Conservation (phyloP, 2,113 vertebrate genomes). For the Pao palembangensis region DNA sequence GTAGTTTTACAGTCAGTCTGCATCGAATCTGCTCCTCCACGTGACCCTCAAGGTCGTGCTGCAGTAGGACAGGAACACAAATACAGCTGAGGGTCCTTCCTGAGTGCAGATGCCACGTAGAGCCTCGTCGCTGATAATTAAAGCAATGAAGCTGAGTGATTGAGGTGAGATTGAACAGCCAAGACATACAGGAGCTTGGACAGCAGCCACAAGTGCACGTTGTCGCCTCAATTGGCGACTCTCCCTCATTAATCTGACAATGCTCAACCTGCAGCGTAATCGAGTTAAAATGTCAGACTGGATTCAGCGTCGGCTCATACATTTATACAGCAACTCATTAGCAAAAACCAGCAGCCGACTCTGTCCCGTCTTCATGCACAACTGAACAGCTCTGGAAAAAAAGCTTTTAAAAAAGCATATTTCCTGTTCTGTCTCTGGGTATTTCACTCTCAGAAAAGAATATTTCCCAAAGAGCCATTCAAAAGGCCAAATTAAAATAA, state of each 20-base stretch:
- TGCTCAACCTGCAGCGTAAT: constrained; percentile 20
- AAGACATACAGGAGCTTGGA: constrained; percentile 19
- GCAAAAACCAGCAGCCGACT: too few relatives aligned
- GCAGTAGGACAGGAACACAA: constrained; percentile 16
- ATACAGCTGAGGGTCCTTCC: background rate
- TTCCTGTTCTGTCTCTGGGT: too few relatives aligned
- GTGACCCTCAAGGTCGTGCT: constrained; percentile 40
- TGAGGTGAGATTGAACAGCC: constrained; percentile 47
- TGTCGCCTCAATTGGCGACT: constrained; percentile 27
- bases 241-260: constrained; percentile 39
- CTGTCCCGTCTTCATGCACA: too few relatives aligned
- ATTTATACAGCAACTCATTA: too few relatives aligned
- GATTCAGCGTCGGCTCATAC: background rate
- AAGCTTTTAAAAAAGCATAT: too few relatives aligned
- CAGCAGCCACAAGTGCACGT: constrained; percentile 25
- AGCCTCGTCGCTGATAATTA: constrained; percentile 53
- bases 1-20: constrained; percentile 13
- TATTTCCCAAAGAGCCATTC: too few relatives aligned
- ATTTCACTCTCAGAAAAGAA: too few relatives aligned
- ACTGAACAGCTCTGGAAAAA: too few relatives aligned
- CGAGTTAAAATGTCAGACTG: constrained; percentile 23
- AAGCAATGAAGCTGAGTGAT: constrained; percentile 57
- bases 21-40: constrained; percentile 15
- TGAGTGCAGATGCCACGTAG: background rate
- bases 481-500: too few relatives aligned